These are phyloP conservation scores for Callorhinus ursinus DNA, from an alignment of 2,113 vertebrate genomes.

Conservation along the genomic window DNA sequence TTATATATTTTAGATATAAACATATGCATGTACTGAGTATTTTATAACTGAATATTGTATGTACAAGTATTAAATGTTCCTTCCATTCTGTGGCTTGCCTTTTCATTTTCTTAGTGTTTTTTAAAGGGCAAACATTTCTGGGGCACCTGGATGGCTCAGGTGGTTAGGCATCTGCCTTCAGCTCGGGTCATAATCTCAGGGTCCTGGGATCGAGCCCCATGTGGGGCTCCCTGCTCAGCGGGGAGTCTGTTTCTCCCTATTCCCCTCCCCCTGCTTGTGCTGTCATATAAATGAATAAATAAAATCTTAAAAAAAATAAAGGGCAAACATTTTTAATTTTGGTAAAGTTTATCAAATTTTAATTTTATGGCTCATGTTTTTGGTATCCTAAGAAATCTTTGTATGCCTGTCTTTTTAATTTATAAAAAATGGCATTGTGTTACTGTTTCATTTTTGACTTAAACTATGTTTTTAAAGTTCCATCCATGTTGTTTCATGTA, in stretches of 20 bases:
- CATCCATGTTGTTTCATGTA: not conserved
- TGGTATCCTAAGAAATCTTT: not conserved
- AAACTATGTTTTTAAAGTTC: not conserved
- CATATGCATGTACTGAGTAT: not conserved
- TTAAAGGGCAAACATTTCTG: not conserved
- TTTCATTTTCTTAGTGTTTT: not conserved
- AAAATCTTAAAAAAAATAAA: not conserved
- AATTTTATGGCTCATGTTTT: not conserved
- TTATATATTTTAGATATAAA: not conserved
- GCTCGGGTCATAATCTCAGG: too few relatives aligned
- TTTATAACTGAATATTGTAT: not conserved
- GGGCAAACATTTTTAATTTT: not conserved
- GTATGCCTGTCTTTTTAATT: not conserved
- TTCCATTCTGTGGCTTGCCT: not conserved
- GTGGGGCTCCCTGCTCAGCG: too few relatives aligned
- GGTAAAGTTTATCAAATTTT: not conserved
- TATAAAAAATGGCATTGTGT: not conserved
- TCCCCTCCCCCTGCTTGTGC: too few relatives aligned
- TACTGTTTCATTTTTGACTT: not conserved
- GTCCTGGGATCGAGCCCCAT: too few relatives aligned
- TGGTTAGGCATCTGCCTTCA: too few relatives aligned
- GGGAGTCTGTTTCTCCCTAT: too few relatives aligned
- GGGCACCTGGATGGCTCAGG: too few relatives aligned
- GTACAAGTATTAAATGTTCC: not conserved
- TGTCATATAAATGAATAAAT: too few relatives aligned